These are phyloP conservation scores for Microcaecilia unicolor DNA, from an alignment of 2,797 vertebrate genomes.

Conservation along the genomic window DNA sequence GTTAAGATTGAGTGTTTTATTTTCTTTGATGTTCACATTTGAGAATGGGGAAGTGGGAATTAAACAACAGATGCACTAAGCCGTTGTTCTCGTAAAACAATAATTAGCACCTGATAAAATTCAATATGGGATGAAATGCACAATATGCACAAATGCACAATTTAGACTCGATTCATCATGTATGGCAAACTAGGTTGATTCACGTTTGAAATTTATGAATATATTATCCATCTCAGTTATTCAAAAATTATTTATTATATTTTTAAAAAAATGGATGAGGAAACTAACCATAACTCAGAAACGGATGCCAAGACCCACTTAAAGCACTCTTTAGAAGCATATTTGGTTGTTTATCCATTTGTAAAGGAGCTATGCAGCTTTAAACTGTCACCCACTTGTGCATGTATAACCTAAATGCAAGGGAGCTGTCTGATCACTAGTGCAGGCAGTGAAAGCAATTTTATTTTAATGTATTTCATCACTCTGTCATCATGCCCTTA, in stretches of 20 bases:
- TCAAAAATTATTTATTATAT: conserved; percentile 3
- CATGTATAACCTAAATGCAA: conserved; percentile 13
- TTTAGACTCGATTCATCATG: conserved; percentile 27
- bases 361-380: too few relatives aligned
- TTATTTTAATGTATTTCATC: conserved; percentile 30
- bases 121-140: conserved; percentile 38
- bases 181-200: conserved; percentile 20
- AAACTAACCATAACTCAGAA: background rate
- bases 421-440: conserved; percentile 24
- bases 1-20: conserved; percentile 75
- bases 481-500: background rate
- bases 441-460: conserved; percentile 32
- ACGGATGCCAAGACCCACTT: background rate
- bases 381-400: conserved; percentile 4
- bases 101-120: conserved; percentile 70
- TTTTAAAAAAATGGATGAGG: background rate
- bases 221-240: conserved; percentile 3
- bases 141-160: conserved; percentile 10
- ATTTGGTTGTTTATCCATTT: background rate
- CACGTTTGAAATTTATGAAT: conserved; percentile 26
- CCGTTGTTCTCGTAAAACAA: conserved; percentile 63
- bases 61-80: conserved; percentile 73
- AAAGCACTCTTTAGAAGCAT: conserved; percentile 4
- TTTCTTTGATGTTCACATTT: conserved; percentile 72
- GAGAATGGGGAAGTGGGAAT: conserved; percentile 73